Percentiles rank a stretch among this genome's conserved stretches.
Evolutionary conservation across 2,797 vertebrate species (phyloP).

Genomic region (Tiaroga cobitis): DNA sequence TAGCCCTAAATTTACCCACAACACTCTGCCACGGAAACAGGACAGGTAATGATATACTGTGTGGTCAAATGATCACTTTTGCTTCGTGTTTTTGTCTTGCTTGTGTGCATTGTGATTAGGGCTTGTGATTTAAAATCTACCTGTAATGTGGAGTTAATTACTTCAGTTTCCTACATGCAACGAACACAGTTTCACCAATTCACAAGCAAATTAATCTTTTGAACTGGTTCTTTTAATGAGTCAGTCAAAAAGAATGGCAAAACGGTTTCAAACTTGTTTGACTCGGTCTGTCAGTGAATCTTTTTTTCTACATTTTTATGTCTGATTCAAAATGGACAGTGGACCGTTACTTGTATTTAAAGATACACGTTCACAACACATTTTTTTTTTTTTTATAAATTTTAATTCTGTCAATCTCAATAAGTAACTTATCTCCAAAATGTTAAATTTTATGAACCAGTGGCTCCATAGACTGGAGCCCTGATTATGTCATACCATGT

Average conservation of each 20-base stretch:
- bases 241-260: not conserved
- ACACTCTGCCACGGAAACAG: constrained; percentile 87
- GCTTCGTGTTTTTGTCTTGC: constrained; percentile 33
- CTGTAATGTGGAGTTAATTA: not conserved
- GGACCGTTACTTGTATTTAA: not conserved
- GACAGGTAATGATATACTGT: constrained; percentile 83
- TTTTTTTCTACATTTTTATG: not conserved
- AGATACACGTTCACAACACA: not conserved
- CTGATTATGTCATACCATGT: not conserved
- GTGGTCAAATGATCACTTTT: constrained; percentile 54
- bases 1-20: constrained; percentile 89
- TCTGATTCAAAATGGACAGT: not conserved
- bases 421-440: not conserved
- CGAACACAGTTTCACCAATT: not conserved
- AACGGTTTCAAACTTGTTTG: not conserved
- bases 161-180: not conserved
- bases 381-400: not conserved
- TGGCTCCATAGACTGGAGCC: not conserved
- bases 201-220: not conserved
- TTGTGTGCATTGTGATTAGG: constrained; percentile 20
- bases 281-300: not conserved
- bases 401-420: not conserved
- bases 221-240: not conserved
- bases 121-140: not conserved
- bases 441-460: not conserved